Conservation (phyloP, 2,888 invertebrate genomes). For the Rhopalosiphum nymphaeae region DNA sequence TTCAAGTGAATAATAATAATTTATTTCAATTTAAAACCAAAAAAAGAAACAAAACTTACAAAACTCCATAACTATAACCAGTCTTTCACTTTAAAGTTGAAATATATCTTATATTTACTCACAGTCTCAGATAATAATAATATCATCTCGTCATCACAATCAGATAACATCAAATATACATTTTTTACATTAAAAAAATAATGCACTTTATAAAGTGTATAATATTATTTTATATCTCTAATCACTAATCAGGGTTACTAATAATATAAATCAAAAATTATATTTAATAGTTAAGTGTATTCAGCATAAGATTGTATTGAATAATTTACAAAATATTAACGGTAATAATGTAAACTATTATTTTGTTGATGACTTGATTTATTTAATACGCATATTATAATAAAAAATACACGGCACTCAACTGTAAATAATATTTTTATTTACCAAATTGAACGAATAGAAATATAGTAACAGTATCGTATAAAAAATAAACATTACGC, state of each 20-base stretch:
- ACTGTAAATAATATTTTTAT: neutral
- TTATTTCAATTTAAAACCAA: slow-evolving; percentile 39
- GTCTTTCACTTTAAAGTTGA: neutral
- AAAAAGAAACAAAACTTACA: neutral
- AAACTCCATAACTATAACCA: neutral
- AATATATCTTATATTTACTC: neutral
- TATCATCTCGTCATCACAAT: neutral
- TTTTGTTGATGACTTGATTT: neutral
- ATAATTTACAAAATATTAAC: neutral
- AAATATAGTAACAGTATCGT: neutral
- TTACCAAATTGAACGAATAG: neutral
- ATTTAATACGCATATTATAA: neutral
- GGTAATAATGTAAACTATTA: neutral
- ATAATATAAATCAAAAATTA: neutral
- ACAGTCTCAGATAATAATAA: neutral
- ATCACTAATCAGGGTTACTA: neutral
- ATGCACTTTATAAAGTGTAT: neutral
- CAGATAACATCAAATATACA: neutral
- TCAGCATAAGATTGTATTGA: neutral
- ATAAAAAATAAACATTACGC: neutral
- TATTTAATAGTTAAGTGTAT: neutral
- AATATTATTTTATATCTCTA: neutral
- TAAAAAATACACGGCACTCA: neutral
- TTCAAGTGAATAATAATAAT: slow-evolving; percentile 1
- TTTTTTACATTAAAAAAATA: neutral